Conservation (phyloP, 2,888 invertebrate genomes). For the Folsomia candida region DNA sequence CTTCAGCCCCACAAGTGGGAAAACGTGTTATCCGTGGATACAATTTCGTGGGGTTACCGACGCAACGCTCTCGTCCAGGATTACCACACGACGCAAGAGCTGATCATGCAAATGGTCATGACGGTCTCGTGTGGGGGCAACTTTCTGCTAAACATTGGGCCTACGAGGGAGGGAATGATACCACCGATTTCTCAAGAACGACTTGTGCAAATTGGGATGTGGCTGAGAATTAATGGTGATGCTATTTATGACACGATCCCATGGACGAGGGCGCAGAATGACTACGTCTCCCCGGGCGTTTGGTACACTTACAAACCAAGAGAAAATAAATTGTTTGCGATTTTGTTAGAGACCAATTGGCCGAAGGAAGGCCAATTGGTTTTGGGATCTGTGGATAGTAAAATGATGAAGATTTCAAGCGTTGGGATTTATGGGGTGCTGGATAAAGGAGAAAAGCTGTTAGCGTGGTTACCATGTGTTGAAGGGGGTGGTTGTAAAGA, state of each 20-base stretch:
- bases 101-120: constrained; percentile 68
- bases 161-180: constrained; percentile 55
- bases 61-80: constrained; percentile 68
- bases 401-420: too few species aligned
- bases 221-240: constrained; percentile 56
- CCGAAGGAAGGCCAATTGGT: too few species aligned
- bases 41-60: constrained; percentile 79
- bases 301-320: too few species aligned
- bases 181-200: constrained; percentile 55
- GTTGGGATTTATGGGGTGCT: too few species aligned
- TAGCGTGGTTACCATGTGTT: too few species aligned
- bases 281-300: constrained; percentile 65
- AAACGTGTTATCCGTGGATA: constrained; percentile 89
- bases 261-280: constrained; percentile 73
- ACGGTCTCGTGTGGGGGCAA: constrained; percentile 82
- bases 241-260: constrained; percentile 55
- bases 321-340: too few species aligned
- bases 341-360: too few species aligned
- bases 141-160: constrained; percentile 56
- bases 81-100: constrained; percentile 65
- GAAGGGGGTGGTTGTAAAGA: too few species aligned
- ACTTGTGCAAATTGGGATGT: constrained; percentile 54
- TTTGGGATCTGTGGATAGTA: too few species aligned
- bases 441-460: too few species aligned
- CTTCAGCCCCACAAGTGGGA: constrained; percentile 80